A percentile compares a stretch with the other conserved stretches of the same genome.
Evolutionary conservation across 1,140 invertebrate genomes (phyloP).

Genomic region (Pseudomyrmex gracilis): DNA sequence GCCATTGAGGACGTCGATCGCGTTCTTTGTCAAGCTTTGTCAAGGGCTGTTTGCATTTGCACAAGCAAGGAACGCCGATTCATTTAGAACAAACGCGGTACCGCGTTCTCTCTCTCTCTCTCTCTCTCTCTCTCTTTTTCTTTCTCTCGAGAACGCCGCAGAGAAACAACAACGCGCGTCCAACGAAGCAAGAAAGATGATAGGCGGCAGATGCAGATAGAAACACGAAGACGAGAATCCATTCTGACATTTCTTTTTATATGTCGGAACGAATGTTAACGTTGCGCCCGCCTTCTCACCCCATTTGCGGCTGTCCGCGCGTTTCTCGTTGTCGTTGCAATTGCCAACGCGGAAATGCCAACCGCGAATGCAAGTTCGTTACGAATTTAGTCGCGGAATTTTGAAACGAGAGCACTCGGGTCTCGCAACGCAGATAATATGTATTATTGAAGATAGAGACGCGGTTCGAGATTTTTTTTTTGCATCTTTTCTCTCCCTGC

Average conservation of each 20-base stretch:
- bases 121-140: neutral
- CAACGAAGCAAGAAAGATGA: conserved; percentile 35
- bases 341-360: conserved; percentile 12
- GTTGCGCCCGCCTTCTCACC: neutral
- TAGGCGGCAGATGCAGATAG: conserved; percentile 10
- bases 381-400: conserved; percentile 30
- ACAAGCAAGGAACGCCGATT: conserved; percentile 18
- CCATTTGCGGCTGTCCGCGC: neutral
- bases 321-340: neutral
- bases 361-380: conserved; percentile 31
- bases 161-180: conserved; percentile 8
- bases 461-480: neutral
- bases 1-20: conserved; percentile 7
- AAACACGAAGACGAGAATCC: neutral
- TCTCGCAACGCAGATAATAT: neutral
- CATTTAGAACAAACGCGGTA: conserved; percentile 7
- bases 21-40: conserved; percentile 19
- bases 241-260: conserved; percentile 34
- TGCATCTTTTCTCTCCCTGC: neutral
- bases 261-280: neutral
- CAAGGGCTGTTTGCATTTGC: neutral
- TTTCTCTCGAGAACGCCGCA: conserved; percentile 5
- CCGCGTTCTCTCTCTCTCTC: conserved; percentile 14
- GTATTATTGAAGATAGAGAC: neutral
- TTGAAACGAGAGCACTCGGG: neutral